Evolutionary conservation across 2,113 vertebrate genomes (phyloP), one percentile per base, ranked within the genome.

Genomic region (Chamaetylas fuelleborni): DNA sequence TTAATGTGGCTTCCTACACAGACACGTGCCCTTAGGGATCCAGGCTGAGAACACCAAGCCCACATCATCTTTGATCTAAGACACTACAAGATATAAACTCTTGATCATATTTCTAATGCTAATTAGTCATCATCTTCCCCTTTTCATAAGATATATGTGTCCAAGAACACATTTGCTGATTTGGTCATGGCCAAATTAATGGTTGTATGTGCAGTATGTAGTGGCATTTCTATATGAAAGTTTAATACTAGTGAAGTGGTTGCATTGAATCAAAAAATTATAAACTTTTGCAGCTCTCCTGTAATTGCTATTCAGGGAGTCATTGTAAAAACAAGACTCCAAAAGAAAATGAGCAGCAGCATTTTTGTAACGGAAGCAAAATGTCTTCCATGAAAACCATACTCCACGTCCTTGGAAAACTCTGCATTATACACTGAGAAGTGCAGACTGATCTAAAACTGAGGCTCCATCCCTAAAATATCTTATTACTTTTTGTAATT

Each of bases 181-280:
- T 95, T 97, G 96, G 86, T 96, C 95, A 96, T 4, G 43, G 96
- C 62, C 73, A 94, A 97, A 98, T 98, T 97, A 98, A 97, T 96
- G 50, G 20, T 92, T 93, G 78, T 93, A 95, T 93, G 94, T 97
- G 62, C 94, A 95, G 97, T 95, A 96, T 62, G 83, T 81, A 97
- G 95, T 90, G 84, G 88, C 72, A 96, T 97, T 97, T 98, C 97
- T 97, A 51, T 66, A 96, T 96, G 96, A 97, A 97, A 95, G 90
- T 97, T 98, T 98, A 98, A 97, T 96, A 97, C 81, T 77, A 86
- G 70, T 95, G 93, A 97, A 98, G 96, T 93, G 93, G 95, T 95
- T 96, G 96, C 95, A 97, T 91, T 98, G 96, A 98, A 98, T 98
- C 96, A 98, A 97, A 97, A 97, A 97, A 97, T 97, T 96, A 98